Base-by-base conservation (phyloP, 2,888 invertebrate species). In the Ommatoiulus sabulosus region DNA sequence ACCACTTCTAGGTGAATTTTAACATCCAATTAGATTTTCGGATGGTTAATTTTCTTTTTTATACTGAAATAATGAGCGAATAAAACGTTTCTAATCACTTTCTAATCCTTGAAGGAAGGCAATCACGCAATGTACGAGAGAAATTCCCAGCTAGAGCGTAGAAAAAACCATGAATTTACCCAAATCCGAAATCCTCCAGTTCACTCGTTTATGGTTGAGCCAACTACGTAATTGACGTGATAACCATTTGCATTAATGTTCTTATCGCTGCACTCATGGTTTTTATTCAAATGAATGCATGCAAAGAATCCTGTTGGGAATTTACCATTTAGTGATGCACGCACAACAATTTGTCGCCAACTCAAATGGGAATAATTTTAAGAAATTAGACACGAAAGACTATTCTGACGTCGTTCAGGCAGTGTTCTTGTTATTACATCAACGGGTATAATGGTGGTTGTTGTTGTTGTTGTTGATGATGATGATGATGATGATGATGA, bases 31-130 rank as follows among this genome's bases (percentile, higher is more conserved):
- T 63, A 20, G 63, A 63, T 63, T 4, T 20, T 20, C 63, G 7
- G n/a, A 63, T 17, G 57, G 5, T 57, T 17, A 17, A 17, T 52
- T 3, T 52, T 52, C 17, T n/a, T 63, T 63, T 63, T 63, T 63
- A 17, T 20, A 63, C n/a, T 0, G n/a, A 63, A 63, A 20, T 1
- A 63, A 63, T 63, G 63, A 4, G 63, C n/a, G 63, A 63, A 63
- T 63, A n/a, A n/a, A 63, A 63, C 5, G 20, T 4, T 20, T 63
- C n/a, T 63, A 17, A 63, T 20, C 63, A 63, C 20, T 63, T 20
- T 52, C 10, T 63, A n/a, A 63, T n/a, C 63, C 63, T 63, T 17
- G 63, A 63, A 63, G 8, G 63, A 63, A 63, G 63, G 63, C 63
- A 63, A 63, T 63, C 63, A 63, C 63, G 63, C 63, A 63, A 6